Conservation (phyloP, 2,113 vertebrate genomes). For the Cephalopterus ornatus region DNA sequence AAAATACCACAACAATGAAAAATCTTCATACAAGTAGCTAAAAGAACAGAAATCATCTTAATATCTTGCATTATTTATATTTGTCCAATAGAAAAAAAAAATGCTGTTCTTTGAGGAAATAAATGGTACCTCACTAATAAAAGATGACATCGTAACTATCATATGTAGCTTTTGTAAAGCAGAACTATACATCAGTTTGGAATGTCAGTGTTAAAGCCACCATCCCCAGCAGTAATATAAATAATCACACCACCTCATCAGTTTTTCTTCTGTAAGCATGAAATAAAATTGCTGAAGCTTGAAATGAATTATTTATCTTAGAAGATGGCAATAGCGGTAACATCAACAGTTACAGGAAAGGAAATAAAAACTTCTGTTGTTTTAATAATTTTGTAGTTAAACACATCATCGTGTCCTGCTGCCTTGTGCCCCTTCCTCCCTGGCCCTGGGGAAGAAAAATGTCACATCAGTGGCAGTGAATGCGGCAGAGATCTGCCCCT, state of each 20-base stretch:
- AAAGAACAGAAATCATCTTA: not conserved
- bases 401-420: rapidly evolving
- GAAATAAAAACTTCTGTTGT: not conserved
- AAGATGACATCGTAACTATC: not conserved
- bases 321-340: not conserved
- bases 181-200: not conserved
- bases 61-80: not conserved
- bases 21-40: not conserved
- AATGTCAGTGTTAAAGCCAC: not conserved
- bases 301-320: conserved; percentile 5
- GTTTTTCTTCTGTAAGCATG: not conserved
- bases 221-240: not conserved
- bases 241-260: not conserved
- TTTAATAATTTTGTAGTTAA: not conserved
- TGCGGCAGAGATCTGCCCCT: not conserved
- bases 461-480: not conserved
- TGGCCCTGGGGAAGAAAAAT: not conserved
- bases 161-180: not conserved
- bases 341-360: not conserved
- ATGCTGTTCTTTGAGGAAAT: not conserved
- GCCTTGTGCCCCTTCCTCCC: not conserved
- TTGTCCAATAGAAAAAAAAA: not conserved
- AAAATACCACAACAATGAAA: not conserved
- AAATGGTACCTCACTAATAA: not conserved
- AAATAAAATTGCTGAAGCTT: not conserved